Conservation (phyloP, 2,797 vertebrate genomes). For the Siniperca scherzeri region DNA sequence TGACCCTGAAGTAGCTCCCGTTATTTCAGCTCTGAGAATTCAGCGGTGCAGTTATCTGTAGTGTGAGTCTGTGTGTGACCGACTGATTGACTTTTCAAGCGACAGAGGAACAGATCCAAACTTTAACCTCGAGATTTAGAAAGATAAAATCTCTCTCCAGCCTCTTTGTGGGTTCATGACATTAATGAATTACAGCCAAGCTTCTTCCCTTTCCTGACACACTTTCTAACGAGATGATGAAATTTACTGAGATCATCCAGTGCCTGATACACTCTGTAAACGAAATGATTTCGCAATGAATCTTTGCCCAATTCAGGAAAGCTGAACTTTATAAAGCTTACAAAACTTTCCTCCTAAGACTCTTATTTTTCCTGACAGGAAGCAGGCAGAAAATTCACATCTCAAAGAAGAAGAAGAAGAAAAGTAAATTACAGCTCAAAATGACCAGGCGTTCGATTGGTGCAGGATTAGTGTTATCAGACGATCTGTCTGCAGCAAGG, state of each 20-base stretch:
- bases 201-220: neutral
- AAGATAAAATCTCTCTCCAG: too few species aligned
- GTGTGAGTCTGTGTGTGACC: too few species aligned
- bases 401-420: neutral
- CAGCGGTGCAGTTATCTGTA: too few species aligned
- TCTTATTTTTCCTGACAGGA: slow-evolving; percentile 10
- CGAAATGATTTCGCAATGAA: neutral
- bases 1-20: too few species aligned
- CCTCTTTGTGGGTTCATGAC: neutral
- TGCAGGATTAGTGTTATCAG: slow-evolving; percentile 51
- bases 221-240: neutral
- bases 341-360: neutral
- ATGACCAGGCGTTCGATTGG: slow-evolving; percentile 25
- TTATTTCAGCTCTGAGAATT: too few species aligned
- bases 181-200: neutral
- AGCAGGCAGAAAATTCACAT: slow-evolving; percentile 9
- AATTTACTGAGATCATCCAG: neutral
- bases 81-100: too few species aligned
- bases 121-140: too few species aligned
- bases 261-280: neutral
- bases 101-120: too few species aligned
- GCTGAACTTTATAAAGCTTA: too few species aligned
- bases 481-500: neutral
- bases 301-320: neutral
- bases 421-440: slow-evolving; percentile 34